These are phyloP conservation scores for Peromyscus attwateri DNA, from an alignment of 2,797 vertebrate genomes.

Conservation along the genomic window DNA sequence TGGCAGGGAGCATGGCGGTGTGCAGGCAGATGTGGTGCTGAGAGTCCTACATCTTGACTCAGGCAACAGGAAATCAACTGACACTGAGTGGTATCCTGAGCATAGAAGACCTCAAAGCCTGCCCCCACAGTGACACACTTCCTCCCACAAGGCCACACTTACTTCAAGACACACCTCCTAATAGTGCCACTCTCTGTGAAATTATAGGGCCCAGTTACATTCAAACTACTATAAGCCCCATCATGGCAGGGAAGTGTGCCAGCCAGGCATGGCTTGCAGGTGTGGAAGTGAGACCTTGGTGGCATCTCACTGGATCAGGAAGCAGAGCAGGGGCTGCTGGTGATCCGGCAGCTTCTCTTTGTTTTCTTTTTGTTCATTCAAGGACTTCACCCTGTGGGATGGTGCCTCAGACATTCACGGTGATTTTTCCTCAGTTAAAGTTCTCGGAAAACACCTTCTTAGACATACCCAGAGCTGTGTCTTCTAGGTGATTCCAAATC, in stretches of 20 bases:
- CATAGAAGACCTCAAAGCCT: neutral
- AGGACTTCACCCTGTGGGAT: neutral
- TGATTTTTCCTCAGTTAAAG: neutral
- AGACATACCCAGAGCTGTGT: neutral
- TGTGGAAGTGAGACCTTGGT: neutral
- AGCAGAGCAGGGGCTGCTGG: neutral
- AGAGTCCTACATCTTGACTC: neutral
- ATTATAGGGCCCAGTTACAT: neutral
- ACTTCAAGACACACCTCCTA: neutral
- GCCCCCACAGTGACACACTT: neutral
- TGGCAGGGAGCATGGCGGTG: neutral
- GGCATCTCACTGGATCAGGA: neutral
- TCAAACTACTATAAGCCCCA: neutral
- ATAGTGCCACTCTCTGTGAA: neutral
- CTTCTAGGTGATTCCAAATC: neutral
- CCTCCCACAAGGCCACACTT: neutral
- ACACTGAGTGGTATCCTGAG: neutral
- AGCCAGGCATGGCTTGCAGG: neutral
- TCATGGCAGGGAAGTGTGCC: neutral
- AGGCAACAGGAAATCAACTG: neutral
- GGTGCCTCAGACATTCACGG: neutral
- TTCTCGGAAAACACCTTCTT: neutral
- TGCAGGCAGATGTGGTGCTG: neutral
- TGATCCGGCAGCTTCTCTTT: neutral
- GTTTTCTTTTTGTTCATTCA: neutral